Base-by-base conservation (phyloP, 2,888 invertebrate species). In the Apeira syringaria region DNA sequence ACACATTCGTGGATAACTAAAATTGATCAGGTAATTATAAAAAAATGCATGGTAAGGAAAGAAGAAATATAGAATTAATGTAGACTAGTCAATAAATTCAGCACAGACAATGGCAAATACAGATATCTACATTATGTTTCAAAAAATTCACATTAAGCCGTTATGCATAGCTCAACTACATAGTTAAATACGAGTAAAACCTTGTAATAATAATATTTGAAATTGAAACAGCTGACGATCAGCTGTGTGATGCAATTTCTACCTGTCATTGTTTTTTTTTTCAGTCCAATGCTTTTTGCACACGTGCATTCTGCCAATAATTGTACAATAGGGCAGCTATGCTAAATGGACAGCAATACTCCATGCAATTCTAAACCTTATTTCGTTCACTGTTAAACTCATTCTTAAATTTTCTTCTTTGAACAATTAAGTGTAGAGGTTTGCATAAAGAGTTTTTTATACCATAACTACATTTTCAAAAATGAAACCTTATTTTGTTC, bases 221-320 rank as follows among this genome's bases (percentile, higher is more conserved):
- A 35, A 11, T 45, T 39, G 12, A 38, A 71, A 74, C 79, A 79
- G 79, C 79, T 80, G 79, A 76, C 56, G 44, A 59, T 74, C 76
- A 74, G 75, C 74, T 77, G 76, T 64, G 48, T 49, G 48, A 50
- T 38, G 51, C 53, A 64, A 59, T 41, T 15, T 44, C 46, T 70
- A 65, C 65, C 66, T 72, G 68, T 62, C 26, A 31, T 56, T 59
- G 56, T 59, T 50, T 54, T 61, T 64, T 62, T 62, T 59, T 39
- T 13, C 51, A 47, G 30, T 36, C 15, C 17, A 32, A 24, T 46
- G 43, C 17, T 46, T 47, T n/a, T 35, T 42, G 49, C 61, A 61
- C 58, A 61, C 68, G 66, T 68, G 68, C 61, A 58, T 48, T 35
- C 42, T 25, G 33, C 40, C 22, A 38, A n/a, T n/a, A 44, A 38